These are phyloP conservation scores for Pseudeuparius sepicola DNA, from an alignment of 2,888 invertebrate genomes.

Conservation along the genomic window DNA sequence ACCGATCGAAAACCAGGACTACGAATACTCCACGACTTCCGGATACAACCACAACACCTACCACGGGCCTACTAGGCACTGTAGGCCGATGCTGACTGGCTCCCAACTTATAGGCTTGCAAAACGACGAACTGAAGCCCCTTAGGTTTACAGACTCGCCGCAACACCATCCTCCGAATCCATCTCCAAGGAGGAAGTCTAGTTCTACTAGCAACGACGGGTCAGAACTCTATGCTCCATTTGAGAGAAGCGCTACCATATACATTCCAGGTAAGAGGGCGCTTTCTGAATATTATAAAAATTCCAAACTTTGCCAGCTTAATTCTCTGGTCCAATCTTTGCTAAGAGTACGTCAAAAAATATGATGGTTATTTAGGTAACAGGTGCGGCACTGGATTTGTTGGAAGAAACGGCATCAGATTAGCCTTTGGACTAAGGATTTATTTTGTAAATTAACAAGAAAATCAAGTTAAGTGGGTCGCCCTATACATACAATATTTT, in stretches of 20 bases:
- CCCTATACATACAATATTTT: too few species aligned
- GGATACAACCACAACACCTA: conserved; percentile 77
- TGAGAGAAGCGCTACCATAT: conserved; percentile 42
- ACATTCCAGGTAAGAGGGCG: conserved; percentile 40
- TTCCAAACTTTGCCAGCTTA: too few species aligned
- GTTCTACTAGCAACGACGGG: conserved; percentile 60
- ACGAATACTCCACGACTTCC: conserved; percentile 47
- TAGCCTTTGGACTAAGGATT: too few species aligned
- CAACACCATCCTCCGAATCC: conserved; percentile 50
- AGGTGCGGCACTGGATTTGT: too few species aligned
- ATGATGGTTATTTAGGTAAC: too few species aligned
- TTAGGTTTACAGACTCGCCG: conserved; percentile 66
- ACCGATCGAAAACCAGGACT: conserved; percentile 39
- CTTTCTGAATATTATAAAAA: too few species aligned
- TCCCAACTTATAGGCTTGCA: conserved; percentile 43
- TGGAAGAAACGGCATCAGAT: too few species aligned
- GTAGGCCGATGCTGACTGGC: conserved; percentile 52
- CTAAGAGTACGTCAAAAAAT: too few species aligned
- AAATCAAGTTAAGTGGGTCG: too few species aligned
- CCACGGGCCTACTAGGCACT: conserved; percentile 74
- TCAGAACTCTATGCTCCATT: conserved; percentile 45
- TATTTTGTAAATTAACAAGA: too few species aligned
- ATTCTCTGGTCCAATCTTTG: too few species aligned
- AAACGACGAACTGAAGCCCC: conserved; percentile 51
- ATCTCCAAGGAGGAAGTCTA: conserved; percentile 63